Base-by-base conservation (phyloP, 2,113 vertebrate genomes). In the Tiliqua scincoides region DNA sequence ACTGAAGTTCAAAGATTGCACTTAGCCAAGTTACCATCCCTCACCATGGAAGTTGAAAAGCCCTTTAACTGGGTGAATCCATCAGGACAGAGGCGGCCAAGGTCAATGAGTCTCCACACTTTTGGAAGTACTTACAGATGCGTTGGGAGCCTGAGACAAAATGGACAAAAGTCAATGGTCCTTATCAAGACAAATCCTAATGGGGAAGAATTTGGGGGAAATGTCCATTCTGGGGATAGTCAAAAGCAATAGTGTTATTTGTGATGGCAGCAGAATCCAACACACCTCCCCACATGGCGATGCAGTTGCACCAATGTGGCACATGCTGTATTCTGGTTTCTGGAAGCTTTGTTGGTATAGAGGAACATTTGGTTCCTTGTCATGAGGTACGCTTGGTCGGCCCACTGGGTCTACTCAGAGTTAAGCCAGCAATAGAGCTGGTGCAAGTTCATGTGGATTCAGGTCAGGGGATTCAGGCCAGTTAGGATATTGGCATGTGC, bases 1-100 rank as follows among this genome's bases (percentile, higher is more conserved):
- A 61, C 88, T 88, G 90, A 92, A 91, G 91, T 93, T 86, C 91
- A 90, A 93, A 91, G 72, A 65, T 54, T 88, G 85, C 82, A 67
- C 90, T 85, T 90, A 90, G 78, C 79, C 87, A 91, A 91, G 89
- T 74, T 87, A 67, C 72, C 82, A 94, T 94, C 89, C 81, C 35
- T 95, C 93, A 93, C 65, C 63, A 83, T 40, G 78, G 73, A 85
- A 91, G 79, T 83, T 83, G 88, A 93, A 90, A 82, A 88, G 92
- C 91, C 90, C 92, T 88, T 92, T 92, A 93, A 92, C 90, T 48
- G 15, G 91, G 82, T 91, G 85, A 93, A 95, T 93, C 91, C 91
- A 90, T 94, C 91, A 85, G 67, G 83, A 68, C 20, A 37, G 30
- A 86, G 73, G 35, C 81, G 94, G 89, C 85, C 93, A 91, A 91